Percentiles rank a stretch among this genome's conserved stretches.
These are phyloP conservation scores for Coracopsis vasa DNA, from an alignment of 2,113 vertebrate genomes.

Conservation along the genomic window DNA sequence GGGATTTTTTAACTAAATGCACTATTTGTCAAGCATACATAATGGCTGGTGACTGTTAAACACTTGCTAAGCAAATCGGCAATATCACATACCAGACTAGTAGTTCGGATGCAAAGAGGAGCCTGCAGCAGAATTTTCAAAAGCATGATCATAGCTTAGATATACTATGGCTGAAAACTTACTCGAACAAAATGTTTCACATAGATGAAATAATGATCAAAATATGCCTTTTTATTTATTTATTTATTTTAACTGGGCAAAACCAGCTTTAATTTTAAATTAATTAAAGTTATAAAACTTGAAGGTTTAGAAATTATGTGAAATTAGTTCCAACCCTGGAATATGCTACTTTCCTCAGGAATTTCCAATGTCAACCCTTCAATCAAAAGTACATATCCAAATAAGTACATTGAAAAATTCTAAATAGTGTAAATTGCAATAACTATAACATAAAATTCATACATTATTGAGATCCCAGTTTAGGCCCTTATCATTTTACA, in stretches of 20 bases:
- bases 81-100: neutral
- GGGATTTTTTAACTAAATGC: neutral
- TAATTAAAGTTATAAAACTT: neutral
- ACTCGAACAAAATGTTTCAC: neutral
- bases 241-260: neutral
- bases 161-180: neutral
- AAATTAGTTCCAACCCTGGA: neutral
- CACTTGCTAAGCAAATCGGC: neutral
- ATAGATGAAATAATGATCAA: neutral
- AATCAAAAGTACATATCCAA: neutral
- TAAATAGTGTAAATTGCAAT: neutral
- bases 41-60: neutral
- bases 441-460: neutral
- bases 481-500: neutral
- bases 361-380: neutral
- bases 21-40: neutral
- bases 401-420: neutral
- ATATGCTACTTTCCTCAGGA: neutral
- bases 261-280: neutral
- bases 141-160: neutral
- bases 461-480: neutral
- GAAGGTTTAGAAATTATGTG: neutral
- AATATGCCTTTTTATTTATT: neutral
- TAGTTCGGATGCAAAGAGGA: neutral
- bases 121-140: neutral